A percentile compares a stretch with the other conserved stretches of the same genome.
phyloP scores from a whole-genome alignment of 2,888 invertebrate genomes.

The Xanthia icteritia region DNA sequence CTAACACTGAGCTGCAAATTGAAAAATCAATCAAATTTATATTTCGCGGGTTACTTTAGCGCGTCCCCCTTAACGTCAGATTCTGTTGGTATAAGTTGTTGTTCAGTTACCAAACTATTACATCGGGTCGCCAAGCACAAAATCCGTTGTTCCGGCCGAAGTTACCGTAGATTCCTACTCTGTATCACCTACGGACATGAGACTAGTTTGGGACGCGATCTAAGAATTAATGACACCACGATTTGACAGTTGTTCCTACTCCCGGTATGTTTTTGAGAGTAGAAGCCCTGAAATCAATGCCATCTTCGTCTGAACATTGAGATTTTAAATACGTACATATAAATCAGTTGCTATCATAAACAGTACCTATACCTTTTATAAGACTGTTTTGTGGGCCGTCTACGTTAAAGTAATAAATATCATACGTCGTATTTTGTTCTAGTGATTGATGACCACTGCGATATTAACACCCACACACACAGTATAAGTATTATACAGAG shows the following conservation, averaged over 20 bases:
- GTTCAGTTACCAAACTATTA: background rate
- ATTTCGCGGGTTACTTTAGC: background rate
- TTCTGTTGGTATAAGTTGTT: background rate
- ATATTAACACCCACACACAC: constrained; percentile 1
- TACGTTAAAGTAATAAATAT: constrained; percentile 8
- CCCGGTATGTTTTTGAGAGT: no score
- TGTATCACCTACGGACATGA: no score
- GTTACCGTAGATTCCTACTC: no score
- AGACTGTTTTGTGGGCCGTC: constrained; percentile 3
- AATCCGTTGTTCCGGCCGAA: no score
- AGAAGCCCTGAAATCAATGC: background rate
- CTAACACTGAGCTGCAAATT: background rate
- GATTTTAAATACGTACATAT: background rate
- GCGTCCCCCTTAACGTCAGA: background rate
- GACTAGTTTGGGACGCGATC: no score
- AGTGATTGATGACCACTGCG: constrained; percentile 13
- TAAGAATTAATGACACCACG: no score
- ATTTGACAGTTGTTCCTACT: no score
- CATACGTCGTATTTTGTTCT: background rate
- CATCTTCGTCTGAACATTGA: background rate
- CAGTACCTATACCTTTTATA: background rate
- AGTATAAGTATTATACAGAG: background rate
- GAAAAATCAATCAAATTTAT: background rate
- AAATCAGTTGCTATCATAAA: background rate
- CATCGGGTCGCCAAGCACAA: background rate